Evolutionary conservation across 1,140 invertebrate genomes (phyloP).

Genomic region (Eumeta japonica): DNA sequence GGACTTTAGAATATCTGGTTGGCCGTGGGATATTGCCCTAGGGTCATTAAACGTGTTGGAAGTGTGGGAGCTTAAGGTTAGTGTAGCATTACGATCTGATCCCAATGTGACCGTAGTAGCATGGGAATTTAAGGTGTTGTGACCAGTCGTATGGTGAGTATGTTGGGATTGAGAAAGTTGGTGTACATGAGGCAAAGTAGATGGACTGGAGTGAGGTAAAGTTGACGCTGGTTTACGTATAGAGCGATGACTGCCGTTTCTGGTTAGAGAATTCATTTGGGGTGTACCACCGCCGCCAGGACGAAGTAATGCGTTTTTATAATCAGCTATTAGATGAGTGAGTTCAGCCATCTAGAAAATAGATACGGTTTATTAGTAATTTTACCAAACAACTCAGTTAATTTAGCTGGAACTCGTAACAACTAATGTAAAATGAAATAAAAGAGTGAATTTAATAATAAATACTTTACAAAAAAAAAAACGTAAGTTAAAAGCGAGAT

Average conservation of each 20-base stretch:
- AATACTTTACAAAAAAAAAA: slow-evolving; percentile 1
- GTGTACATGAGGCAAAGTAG: slow-evolving; percentile 37
- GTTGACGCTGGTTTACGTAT: slow-evolving; percentile 25
- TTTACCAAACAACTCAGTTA: too few relatives aligned
- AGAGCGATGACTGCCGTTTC: slow-evolving; percentile 68
- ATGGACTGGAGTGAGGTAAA: slow-evolving; percentile 32
- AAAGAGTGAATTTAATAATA: neutral
- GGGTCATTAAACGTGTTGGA: slow-evolving; percentile 48
- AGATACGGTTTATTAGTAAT: slow-evolving; percentile 13
- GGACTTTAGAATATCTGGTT: slow-evolving; percentile 81
- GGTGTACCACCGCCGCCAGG: slow-evolving; percentile 70
- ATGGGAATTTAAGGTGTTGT: slow-evolving; percentile 60
- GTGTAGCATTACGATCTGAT: slow-evolving; percentile 43
- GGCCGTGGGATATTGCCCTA: slow-evolving; percentile 54
- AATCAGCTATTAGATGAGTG: slow-evolving; percentile 90
- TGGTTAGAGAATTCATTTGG: slow-evolving; percentile 75
- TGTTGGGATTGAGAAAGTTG: slow-evolving; percentile 23
- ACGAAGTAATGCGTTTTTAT: slow-evolving; percentile 80
- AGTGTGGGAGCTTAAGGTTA: slow-evolving; percentile 47
- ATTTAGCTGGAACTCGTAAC: too few relatives aligned
- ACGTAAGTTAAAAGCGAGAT: too few relatives aligned
- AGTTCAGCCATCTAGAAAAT: slow-evolving; percentile 77
- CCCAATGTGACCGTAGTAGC: slow-evolving; percentile 44
- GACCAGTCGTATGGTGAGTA: slow-evolving; percentile 39
- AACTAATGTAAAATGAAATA: too few relatives aligned